A percentile compares a stretch with the other conserved stretches of the same genome.
phyloP scores from a whole-genome alignment of 2,797 vertebrate genomes.

The Danio albolineatus region DNA sequence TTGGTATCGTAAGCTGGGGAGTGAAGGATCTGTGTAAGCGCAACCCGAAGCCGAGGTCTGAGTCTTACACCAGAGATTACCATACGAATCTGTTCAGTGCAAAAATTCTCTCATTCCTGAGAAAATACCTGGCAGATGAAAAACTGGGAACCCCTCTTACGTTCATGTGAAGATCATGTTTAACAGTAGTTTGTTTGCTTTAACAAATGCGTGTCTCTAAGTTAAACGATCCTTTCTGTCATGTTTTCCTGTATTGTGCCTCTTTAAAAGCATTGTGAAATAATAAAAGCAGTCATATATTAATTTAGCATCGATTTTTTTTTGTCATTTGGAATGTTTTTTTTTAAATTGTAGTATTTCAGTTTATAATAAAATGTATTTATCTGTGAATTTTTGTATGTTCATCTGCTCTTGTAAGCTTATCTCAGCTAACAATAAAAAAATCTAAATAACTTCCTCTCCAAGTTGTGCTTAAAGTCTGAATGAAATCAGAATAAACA shows the following conservation, averaged over 20 bases:
- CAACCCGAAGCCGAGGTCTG: background rate
- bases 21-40: conserved; percentile 38
- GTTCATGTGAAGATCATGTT: conserved; percentile 49
- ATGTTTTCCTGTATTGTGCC: background rate
- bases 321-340: background rate
- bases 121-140: conserved; percentile 24
- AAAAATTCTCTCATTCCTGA: conserved; percentile 57
- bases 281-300: background rate
- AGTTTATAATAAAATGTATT: too few relatives aligned
- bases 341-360: background rate
- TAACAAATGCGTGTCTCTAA: background rate
- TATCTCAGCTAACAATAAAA: too few relatives aligned
- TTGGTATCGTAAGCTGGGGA: conserved; percentile 65
- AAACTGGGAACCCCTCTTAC: conserved; percentile 36
- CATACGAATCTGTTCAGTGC: conserved; percentile 62
- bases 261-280: background rate
- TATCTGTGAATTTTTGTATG: too few relatives aligned
- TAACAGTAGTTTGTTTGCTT: background rate
- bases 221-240: background rate
- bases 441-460: too few relatives aligned
- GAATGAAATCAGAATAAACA: too few relatives aligned
- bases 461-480: too few relatives aligned
- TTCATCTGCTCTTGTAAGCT: too few relatives aligned
- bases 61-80: conserved; percentile 57
- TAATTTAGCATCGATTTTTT: background rate